Conservation (phyloP, 2,888 invertebrate species). For the Leptinotarsa peninsularis region DNA sequence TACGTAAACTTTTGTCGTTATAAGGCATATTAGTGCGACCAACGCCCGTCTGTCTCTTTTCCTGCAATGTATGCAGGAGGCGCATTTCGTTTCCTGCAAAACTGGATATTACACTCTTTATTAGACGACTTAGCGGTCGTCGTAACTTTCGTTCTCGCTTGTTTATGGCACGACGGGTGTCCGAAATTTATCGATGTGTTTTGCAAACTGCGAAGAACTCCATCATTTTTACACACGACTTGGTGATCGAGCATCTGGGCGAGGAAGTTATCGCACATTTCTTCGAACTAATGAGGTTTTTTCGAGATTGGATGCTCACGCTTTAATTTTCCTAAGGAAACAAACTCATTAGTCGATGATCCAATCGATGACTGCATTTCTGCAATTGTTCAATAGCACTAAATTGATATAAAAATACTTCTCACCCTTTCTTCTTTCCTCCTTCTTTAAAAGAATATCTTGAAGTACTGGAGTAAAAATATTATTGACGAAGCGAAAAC, state of each 20-base stretch:
- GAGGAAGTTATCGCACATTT: constrained; percentile 19
- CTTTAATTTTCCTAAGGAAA: background rate
- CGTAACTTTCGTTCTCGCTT: constrained; percentile 30
- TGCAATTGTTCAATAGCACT: background rate
- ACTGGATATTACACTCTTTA: constrained; percentile 35
- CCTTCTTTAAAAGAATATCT: too few species aligned
- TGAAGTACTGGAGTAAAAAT: too few species aligned
- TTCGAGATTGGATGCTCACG: background rate
- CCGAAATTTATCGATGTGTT: constrained; percentile 41
- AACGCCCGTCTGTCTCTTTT: constrained; percentile 5
- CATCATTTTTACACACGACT: constrained; percentile 38
- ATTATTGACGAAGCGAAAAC: too few species aligned
- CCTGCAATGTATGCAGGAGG: constrained; percentile 22
- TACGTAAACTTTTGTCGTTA: constrained; percentile 42
- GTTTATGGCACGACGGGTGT: constrained; percentile 39
- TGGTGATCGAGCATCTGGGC: constrained; percentile 14
- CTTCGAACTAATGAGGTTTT: constrained; percentile 20
- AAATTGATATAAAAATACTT: background rate
- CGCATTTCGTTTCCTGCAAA: constrained; percentile 27
- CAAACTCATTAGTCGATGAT: background rate
- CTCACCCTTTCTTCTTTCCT: background rate
- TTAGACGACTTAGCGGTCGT: constrained; percentile 34
- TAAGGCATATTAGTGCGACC: constrained; percentile 20
- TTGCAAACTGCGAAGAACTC: constrained; percentile 40
- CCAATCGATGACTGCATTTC: background rate